Evolutionary conservation across 1,140 invertebrate genomes (phyloP).

Genomic region (Drosophila ananassae): DNA sequence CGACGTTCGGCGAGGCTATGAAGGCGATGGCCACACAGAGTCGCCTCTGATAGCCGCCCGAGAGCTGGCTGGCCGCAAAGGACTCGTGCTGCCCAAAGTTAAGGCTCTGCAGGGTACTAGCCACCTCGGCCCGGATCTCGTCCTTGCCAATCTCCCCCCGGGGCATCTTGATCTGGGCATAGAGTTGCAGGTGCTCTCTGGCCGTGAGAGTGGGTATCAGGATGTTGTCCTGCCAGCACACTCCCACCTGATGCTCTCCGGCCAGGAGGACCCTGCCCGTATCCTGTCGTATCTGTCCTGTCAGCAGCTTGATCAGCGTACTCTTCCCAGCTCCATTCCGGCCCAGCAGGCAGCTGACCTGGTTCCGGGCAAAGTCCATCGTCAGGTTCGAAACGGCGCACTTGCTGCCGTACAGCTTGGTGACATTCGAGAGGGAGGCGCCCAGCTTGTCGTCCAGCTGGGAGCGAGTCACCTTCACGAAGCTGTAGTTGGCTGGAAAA

Average conservation of each 20-base stretch:
- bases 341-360: slow-evolving; percentile 91
- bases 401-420: slow-evolving; percentile 85
- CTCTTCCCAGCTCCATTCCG: slow-evolving; percentile 94
- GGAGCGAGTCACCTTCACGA: slow-evolving; percentile 63
- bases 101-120: slow-evolving; percentile 86
- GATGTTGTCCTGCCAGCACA: slow-evolving; percentile 94
- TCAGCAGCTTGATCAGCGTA: slow-evolving; percentile 90
- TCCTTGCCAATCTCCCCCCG: slow-evolving; percentile 9
- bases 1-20: slow-evolving; percentile 87
- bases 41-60: slow-evolving; percentile 87
- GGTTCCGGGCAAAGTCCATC: slow-evolving; percentile 84
- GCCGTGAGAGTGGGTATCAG: slow-evolving; percentile 91
- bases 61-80: slow-evolving; percentile 86
- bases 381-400: slow-evolving; percentile 89
- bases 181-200: slow-evolving; percentile 91
- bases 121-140: slow-evolving; percentile 47
- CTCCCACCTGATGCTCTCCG: slow-evolving; percentile 86
- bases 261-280: slow-evolving; percentile 86
- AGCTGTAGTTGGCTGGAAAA: slow-evolving; percentile 67
- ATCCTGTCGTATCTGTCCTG: slow-evolving; percentile 87
- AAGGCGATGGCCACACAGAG: slow-evolving; percentile 89
- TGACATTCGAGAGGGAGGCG: slow-evolving; percentile 84
- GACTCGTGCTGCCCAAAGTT: slow-evolving; percentile 86
- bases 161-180: slow-evolving; percentile 85
- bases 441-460: slow-evolving; percentile 84